phyloP scores from a whole-genome alignment of 1,140 invertebrate species.

The Calliopsis andreniformis region DNA sequence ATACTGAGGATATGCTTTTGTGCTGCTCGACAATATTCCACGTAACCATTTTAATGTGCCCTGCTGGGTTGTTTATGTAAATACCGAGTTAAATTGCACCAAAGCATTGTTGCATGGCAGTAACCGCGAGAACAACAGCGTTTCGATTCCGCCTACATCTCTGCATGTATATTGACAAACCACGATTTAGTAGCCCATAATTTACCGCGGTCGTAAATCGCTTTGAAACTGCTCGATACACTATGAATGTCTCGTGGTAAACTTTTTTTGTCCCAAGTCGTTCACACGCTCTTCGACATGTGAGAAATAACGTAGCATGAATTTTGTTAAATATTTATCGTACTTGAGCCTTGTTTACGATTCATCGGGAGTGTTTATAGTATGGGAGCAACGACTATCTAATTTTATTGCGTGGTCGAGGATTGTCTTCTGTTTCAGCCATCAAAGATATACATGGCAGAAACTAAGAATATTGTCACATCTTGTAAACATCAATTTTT shows the following conservation, averaged over 20 bases:
- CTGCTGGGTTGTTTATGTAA: not conserved
- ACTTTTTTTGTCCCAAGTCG: slow-evolving; percentile 13
- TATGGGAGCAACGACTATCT: too few relatives aligned
- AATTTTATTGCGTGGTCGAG: too few relatives aligned
- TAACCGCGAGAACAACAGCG: slow-evolving; percentile 3
- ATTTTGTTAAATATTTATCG: not conserved
- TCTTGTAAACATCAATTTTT: too few relatives aligned
- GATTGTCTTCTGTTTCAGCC: too few relatives aligned
- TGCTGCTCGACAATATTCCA: not conserved
- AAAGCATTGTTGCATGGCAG: not conserved
- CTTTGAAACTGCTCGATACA: slow-evolving; percentile 18
- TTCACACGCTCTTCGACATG: not conserved
- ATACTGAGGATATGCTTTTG: too few relatives aligned
- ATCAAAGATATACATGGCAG: too few relatives aligned
- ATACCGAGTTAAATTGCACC: not conserved
- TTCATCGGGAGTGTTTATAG: too few relatives aligned
- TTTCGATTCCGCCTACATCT: slow-evolving; percentile 8
- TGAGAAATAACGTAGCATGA: slow-evolving; percentile 12
- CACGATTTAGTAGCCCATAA: slow-evolving; percentile 33
- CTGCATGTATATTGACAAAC: slow-evolving; percentile 32
- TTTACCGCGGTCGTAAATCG: slow-evolving; percentile 38
- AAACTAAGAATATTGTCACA: too few relatives aligned
- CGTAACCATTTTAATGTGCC: not conserved
- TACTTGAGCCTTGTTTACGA: not conserved
- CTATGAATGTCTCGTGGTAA: slow-evolving; percentile 19